Evolutionary conservation across 2,797 vertebrate species (phyloP).

Genomic region (Rhinogobio ventralis): DNA sequence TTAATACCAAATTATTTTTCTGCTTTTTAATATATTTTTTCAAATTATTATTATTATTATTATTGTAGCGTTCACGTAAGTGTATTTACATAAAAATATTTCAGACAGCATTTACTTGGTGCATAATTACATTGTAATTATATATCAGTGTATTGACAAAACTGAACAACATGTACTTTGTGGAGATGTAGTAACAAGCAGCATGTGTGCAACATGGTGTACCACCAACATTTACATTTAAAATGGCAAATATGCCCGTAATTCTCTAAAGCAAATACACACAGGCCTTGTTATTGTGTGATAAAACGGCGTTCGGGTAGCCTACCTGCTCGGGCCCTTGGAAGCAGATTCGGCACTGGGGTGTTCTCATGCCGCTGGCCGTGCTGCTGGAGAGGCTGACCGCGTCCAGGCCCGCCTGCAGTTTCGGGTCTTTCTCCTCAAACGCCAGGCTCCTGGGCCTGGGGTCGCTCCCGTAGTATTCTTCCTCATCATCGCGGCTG

Average conservation of each 20-base stretch:
- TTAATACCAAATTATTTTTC: neutral
- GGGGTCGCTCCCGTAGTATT: constrained; percentile 89
- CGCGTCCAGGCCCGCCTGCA: constrained; percentile 85
- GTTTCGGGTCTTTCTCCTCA: constrained; percentile 85
- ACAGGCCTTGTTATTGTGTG: constrained; percentile 19
- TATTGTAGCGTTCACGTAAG: neutral
- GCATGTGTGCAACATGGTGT: neutral
- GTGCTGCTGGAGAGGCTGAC: constrained; percentile 89
- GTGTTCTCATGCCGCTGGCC: constrained; percentile 87
- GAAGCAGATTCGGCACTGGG: constrained; percentile 95
- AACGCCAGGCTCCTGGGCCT: constrained; percentile 85
- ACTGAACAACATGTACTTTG: neutral
- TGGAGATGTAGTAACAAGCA: neutral
- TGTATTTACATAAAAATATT: neutral
- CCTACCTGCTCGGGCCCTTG: constrained; percentile 94
- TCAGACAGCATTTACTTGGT: neutral
- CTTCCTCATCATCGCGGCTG: constrained; percentile 88
- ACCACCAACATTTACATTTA: neutral
- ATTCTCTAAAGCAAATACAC: neutral
- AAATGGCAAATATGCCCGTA: neutral
- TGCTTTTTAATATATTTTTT: no score
- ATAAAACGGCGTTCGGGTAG: constrained; percentile 65
- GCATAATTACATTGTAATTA: neutral
- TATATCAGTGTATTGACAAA: neutral
- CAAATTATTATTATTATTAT: neutral